These are phyloP conservation scores for Copidosoma floridanum DNA, from an alignment of 1,140 invertebrate genomes.

Conservation along the genomic window DNA sequence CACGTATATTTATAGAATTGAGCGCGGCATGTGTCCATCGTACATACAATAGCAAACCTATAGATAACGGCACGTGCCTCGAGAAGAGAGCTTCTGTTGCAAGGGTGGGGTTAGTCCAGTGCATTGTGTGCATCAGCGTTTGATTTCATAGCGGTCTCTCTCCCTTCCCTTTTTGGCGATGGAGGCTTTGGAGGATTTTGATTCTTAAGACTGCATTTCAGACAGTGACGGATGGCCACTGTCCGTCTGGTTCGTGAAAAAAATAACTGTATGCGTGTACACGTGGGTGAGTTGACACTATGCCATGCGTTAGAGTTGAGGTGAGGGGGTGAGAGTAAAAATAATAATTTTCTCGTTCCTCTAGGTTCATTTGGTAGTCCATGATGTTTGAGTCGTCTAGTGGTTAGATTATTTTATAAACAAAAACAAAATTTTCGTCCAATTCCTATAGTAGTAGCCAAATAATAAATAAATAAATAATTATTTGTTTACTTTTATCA, in stretches of 20 bases:
- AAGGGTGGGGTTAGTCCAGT: slow-evolving; percentile 29
- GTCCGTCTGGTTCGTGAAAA: too few relatives aligned
- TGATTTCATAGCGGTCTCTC: slow-evolving; percentile 1
- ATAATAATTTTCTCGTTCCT: too few relatives aligned
- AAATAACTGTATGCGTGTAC: not conserved
- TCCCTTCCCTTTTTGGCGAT: slow-evolving; percentile 34
- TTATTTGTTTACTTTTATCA: too few relatives aligned
- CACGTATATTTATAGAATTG: slow-evolving; percentile 15
- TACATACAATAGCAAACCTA: slow-evolving; percentile 26
- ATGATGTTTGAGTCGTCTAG: too few relatives aligned
- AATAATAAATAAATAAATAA: too few relatives aligned
- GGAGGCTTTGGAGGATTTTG: too few relatives aligned
- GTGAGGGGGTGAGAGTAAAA: not conserved
- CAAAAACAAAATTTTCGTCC: too few relatives aligned
- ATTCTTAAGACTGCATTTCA: too few relatives aligned
- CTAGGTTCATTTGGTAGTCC: too few relatives aligned
- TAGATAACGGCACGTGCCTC: slow-evolving; percentile 47
- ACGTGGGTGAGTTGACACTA: not conserved
- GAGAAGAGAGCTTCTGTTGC: not conserved
- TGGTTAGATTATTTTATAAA: too few relatives aligned
- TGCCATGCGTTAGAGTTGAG: not conserved
- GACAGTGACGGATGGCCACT: slow-evolving; percentile 50
- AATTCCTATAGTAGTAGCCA: too few relatives aligned
- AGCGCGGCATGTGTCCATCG: slow-evolving; percentile 25
- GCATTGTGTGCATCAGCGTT: slow-evolving; percentile 33